Percentiles rank a stretch among this genome's conserved stretches.
phyloP scores from a whole-genome alignment of 2,797 vertebrate genomes.

The Pyrocephalus nanus region DNA sequence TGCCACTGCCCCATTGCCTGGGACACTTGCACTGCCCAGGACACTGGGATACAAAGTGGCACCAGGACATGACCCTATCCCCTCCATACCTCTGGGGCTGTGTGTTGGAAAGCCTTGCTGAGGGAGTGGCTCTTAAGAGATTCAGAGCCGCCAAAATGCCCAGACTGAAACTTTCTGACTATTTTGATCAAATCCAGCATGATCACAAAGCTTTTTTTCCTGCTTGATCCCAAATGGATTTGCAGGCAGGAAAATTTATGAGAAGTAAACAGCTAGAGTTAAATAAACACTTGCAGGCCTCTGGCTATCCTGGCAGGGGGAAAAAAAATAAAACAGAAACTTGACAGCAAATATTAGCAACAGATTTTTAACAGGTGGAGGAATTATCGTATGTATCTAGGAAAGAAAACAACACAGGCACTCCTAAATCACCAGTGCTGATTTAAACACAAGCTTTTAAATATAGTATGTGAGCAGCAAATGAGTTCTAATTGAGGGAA shows the following conservation, averaged over 20 bases:
- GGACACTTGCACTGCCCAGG: neutral
- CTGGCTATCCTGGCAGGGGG: neutral
- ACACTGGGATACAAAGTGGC: neutral
- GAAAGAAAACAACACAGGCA: slow-evolving; percentile 41
- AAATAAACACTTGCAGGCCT: slow-evolving; percentile 22
- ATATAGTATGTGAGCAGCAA: slow-evolving; percentile 44
- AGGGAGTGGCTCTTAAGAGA: neutral
- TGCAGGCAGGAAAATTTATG: neutral
- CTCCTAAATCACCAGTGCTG: neutral
- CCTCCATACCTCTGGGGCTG: fast-evolving
- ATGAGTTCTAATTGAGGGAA: slow-evolving; percentile 48
- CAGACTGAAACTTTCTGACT: neutral
- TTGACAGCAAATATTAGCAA: slow-evolving; percentile 16
- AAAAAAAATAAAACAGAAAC: neutral
- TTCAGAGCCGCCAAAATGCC: neutral
- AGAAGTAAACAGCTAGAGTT: slow-evolving; percentile 8
- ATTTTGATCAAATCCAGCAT: neutral
- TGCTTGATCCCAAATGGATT: neutral
- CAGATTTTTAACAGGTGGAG: slow-evolving; percentile 52
- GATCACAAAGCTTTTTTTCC: neutral
- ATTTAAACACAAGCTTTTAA: slow-evolving; percentile 50
- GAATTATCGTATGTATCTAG: neutral
- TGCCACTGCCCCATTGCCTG: fast-evolving
- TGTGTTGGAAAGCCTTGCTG: neutral
- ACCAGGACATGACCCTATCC: neutral